These are phyloP conservation scores for Microplitis deprimator DNA, from an alignment of 2,888 invertebrate species.

Conservation along the genomic window DNA sequence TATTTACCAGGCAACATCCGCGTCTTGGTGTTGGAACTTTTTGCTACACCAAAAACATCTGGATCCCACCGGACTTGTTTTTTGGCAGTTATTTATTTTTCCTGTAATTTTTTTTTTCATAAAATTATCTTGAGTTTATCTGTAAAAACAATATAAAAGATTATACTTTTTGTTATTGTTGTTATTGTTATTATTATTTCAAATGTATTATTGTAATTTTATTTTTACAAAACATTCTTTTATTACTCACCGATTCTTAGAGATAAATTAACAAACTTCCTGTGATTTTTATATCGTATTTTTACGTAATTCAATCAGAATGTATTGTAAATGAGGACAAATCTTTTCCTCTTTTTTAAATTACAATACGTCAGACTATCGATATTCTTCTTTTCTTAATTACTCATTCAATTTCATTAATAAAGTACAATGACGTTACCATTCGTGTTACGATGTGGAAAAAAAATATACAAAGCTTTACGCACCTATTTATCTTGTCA, in stretches of 20 bases:
- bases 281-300: not conserved
- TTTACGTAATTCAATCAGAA: not conserved
- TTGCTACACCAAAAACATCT: not conserved
- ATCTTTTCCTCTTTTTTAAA: not conserved
- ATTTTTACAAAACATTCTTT: not conserved
- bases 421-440: no score
- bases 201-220: no score
- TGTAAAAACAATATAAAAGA: not conserved
- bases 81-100: not conserved
- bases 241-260: constrained; percentile 5
- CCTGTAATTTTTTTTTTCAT: not conserved
- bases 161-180: not conserved
- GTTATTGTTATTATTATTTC: no score
- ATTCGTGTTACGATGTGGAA: no score
- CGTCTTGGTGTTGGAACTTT: no score
- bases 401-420: not conserved
- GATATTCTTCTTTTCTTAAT: not conserved
- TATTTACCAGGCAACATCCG: no score
- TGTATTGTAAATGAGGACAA: not conserved
- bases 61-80: constrained; percentile 7
- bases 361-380: not conserved
- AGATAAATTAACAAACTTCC: not conserved
- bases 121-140: not conserved
- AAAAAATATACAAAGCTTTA: no score
- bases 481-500: no score